Percentiles rank a stretch among this genome's conserved stretches.
phyloP scores from a whole-genome alignment of 2,797 vertebrate species.

The Lophius americanus region DNA sequence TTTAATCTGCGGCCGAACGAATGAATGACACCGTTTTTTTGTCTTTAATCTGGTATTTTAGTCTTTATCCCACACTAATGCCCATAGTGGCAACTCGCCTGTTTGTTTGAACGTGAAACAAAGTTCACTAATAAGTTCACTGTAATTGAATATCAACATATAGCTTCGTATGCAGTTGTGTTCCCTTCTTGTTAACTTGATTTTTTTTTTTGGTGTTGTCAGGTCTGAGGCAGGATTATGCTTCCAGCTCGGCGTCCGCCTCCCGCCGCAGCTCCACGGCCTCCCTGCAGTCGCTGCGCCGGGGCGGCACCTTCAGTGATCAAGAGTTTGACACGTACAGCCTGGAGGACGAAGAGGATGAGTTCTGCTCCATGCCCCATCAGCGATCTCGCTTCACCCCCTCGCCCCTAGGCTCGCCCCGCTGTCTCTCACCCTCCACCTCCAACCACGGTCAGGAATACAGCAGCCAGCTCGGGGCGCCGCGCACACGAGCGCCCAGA shows the following conservation, averaged over 20 bases:
- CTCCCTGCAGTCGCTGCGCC: slow-evolving; percentile 89
- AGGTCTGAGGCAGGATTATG: slow-evolving; percentile 94
- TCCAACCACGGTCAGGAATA: slow-evolving; percentile 79
- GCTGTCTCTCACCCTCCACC: slow-evolving; percentile 89
- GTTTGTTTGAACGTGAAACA: too few relatives aligned
- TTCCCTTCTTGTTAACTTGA: not conserved
- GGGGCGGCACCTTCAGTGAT: slow-evolving; percentile 90
- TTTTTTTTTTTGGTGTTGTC: slow-evolving; percentile 14
- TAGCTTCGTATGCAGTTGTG: not conserved
- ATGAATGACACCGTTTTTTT: too few relatives aligned
- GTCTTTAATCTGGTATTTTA: too few relatives aligned
- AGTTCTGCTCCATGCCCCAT: slow-evolving; percentile 81
- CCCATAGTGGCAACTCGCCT: too few relatives aligned
- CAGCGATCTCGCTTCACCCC: slow-evolving; percentile 86
- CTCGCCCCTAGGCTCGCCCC: slow-evolving; percentile 89
- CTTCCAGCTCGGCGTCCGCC: slow-evolving; percentile 89
- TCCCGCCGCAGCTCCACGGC: slow-evolving; percentile 91
- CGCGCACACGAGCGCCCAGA: slow-evolving; percentile 83
- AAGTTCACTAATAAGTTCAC: too few relatives aligned
- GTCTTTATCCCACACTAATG: too few relatives aligned
- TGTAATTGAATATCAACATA: too few relatives aligned
- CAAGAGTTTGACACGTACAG: slow-evolving; percentile 93
- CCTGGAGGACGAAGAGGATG: slow-evolving; percentile 90
- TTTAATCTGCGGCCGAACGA: too few relatives aligned
- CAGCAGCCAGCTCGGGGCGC: slow-evolving; percentile 63